Conservation (phyloP, 2,797 vertebrate genomes). For the Pipistrellus pipistrellus region DNA sequence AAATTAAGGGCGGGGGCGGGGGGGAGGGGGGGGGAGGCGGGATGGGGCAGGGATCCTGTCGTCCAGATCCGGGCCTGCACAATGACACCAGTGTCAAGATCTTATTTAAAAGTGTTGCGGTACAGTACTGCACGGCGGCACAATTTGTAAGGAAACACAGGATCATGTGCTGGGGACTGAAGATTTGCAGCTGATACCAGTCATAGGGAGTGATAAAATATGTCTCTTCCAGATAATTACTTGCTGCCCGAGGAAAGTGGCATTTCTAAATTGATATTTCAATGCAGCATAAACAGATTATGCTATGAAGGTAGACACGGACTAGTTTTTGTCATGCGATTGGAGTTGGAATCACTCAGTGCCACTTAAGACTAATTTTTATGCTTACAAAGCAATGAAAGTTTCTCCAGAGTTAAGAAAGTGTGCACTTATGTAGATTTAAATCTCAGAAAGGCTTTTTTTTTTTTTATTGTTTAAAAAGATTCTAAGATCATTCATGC, state of each 20-base stretch:
- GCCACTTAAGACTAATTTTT: slow-evolving; percentile 67
- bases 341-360: slow-evolving; percentile 54
- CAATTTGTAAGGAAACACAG: slow-evolving; percentile 83
- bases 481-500: slow-evolving; percentile 6
- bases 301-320: slow-evolving; percentile 48
- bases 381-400: slow-evolving; percentile 65
- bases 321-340: slow-evolving; percentile 17
- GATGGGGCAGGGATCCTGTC: slow-evolving; percentile 65
- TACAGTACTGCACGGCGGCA: slow-evolving; percentile 65
- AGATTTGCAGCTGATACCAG: slow-evolving; percentile 84
- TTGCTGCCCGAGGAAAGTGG: slow-evolving; percentile 81
- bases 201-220: slow-evolving; percentile 77
- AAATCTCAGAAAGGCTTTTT: not conserved
- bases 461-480: slow-evolving; percentile 43
- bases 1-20: slow-evolving; percentile 83
- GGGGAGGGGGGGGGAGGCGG: not conserved
- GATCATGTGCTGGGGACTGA: slow-evolving; percentile 74
- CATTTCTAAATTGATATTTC: slow-evolving; percentile 81
- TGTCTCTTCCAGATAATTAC: slow-evolving; percentile 83
- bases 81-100: slow-evolving; percentile 82
- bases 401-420: slow-evolving; percentile 66
- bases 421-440: slow-evolving; percentile 54
- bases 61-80: slow-evolving; percentile 68
- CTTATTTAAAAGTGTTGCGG: slow-evolving; percentile 86
- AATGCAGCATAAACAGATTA: slow-evolving; percentile 75